Base-by-base conservation (phyloP, 2,113 vertebrate species). In the Carassius gibelio region DNA sequence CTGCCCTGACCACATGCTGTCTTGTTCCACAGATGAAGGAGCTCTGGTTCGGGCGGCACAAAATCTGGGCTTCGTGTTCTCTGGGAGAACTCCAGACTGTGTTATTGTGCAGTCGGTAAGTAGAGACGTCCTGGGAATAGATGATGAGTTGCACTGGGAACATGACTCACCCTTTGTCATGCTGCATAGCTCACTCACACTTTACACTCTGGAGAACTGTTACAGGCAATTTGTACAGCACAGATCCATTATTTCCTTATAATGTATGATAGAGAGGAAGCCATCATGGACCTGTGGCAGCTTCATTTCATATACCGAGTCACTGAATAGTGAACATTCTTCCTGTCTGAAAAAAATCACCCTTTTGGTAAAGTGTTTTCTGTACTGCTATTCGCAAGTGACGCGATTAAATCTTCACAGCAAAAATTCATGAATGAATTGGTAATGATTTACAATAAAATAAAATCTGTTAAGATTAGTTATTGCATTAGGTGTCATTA, bases 51-150 rank as follows among this genome's bases (percentile, higher is more conserved):
- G 96, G 93, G 98, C 98, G 52, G 98, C 98, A 66, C 95, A 88
- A 38, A 94, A 94, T 88, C 92, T 99, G 81, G 96, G 90, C 89
- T 99, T 99, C 87, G 95, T 98, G 75, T 99, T 99, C 91, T 97
- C 97, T 42, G 98, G 97, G 87, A 92, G 98, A 91, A 99, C 98
- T 19, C 98, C 98, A 23, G 95, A 99, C 93, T 96, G 94, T 0
- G 98, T 99, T 87, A 97, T 99, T 75, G 94, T 98, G 87, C 95
- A 99, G 89, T 94, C 95, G 80, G 98, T 99, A 93, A 95, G 95
- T 94, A 90, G 8, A 77, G 14, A 61, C 59, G 5, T 69, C 21
- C 3, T 52, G 80, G 61, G 64, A 82, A 81, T 81, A 45, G 59
- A 34, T 66, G 55, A 62, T 66, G 74, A 76, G 72, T 84, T 50